Evolutionary conservation across 2,797 vertebrate genomes (phyloP), one percentile per base, ranked within the genome.

Genomic region (Cossypha caffra): DNA sequence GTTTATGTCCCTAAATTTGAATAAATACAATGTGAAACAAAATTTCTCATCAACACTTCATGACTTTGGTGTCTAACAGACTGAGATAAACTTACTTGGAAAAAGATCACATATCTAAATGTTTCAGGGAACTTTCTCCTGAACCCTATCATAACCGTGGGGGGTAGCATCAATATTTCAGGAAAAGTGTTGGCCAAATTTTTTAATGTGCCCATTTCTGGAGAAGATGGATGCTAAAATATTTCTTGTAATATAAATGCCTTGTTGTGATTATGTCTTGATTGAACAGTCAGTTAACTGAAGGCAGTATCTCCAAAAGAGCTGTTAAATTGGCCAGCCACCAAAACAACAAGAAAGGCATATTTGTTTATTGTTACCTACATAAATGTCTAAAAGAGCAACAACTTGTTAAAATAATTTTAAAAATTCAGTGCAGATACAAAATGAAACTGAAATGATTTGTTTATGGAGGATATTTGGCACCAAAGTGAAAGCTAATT

Each of bases 291-390:
- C 23, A 57, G 20, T 74, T 91, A 67, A 38, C 26, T 71, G 20
- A 64, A 85, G 33, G 11, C 40, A 89, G 13, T 26, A 51, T 42
- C 16, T 68, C 24, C 23, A 80, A 77, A 74, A 78, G 55, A 87
- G 50, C 43, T 64, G 29, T 52, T 80, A 31, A 64, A 72, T 68
- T 90, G 81, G 76, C 33, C 26, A 43, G 23, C 18, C 13, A 76
- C 55, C 33, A 85, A 87, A 87, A 79, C 18, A 6, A 47, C 42
- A 73, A 91, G 47, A 78, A 78, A 86, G 28, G 19, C 13, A 23
- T 62, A 45, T 82, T 92, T 93, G 23, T 86, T 96, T 91, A 43
- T 75, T 75, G 23, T 82, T 95, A 62, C 28, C 35, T 79, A 54
- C 17, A 31, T 10, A 71, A 79, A 67, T 57, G 33, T 73, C 84